A percentile compares a stretch with the other conserved stretches of the same genome.
Evolutionary conservation across 2,888 invertebrate species (phyloP).

Genomic region (Cataglyphis altisquamis): DNA sequence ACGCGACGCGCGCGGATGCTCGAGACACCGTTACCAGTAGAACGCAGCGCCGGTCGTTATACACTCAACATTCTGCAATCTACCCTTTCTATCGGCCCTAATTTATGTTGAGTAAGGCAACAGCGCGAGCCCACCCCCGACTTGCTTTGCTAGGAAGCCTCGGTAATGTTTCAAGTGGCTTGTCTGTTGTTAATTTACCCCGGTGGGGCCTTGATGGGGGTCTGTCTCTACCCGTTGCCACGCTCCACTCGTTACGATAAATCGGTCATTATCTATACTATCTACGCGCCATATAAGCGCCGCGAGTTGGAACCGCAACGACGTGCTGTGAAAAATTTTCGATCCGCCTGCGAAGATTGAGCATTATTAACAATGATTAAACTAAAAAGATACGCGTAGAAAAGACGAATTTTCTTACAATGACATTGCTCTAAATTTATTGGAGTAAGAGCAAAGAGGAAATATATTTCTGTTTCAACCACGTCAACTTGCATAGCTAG

Average conservation of each 20-base stretch:
- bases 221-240: constrained; percentile 82
- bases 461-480: background rate
- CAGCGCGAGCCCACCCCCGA: constrained; percentile 79
- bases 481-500: background rate
- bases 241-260: constrained; percentile 82
- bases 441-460: background rate
- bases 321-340: constrained; percentile 26
- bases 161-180: constrained; percentile 86
- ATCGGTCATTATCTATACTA: constrained; percentile 81
- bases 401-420: background rate
- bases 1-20: constrained; percentile 74
- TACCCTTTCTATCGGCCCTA: constrained; percentile 85
- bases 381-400: background rate
- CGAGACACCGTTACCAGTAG: constrained; percentile 73
- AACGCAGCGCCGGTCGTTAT: constrained; percentile 74
- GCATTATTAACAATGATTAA: constrained; percentile 7
- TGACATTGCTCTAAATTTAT: background rate
- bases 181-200: constrained; percentile 86
- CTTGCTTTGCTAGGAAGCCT: constrained; percentile 80
- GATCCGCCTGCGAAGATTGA: constrained; percentile 16
- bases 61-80: constrained; percentile 85
- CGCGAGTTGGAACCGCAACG: constrained; percentile 23
- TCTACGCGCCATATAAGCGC: constrained; percentile 56
- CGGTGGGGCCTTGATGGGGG: constrained; percentile 82
- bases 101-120: constrained; percentile 85